Evolutionary conservation across 1,140 invertebrate species (phyloP), one percentile per base, ranked within the genome.

Genomic region (Hormaphis cornu): DNA sequence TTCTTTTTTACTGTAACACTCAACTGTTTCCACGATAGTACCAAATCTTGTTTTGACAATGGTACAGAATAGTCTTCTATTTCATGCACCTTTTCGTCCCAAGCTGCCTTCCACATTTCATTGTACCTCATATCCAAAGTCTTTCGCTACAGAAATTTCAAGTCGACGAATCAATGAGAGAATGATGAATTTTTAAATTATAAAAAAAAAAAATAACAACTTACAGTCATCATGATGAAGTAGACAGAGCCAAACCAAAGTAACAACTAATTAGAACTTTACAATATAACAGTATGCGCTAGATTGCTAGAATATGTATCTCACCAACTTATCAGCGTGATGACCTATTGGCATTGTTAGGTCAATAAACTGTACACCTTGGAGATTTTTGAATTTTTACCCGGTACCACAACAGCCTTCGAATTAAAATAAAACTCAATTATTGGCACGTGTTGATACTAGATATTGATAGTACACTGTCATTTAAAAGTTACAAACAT

Each of bases 101-200:
- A 66, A 10, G 61, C n/a, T n/a, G n/a, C 61, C 14, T 50, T 48
- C 44, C 40, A 66, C 42, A 66, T 66, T 66, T 66, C 61, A 50
- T 66, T 66, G 18, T 66, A 66, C 26, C 30, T 46, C 10, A 66
- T 14, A 30, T 66, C 44, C 26, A 66, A 66, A 8, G 16, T 1
- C 24, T 22, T 66, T 33, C n/a, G 33, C 42, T 66, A 9, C 16
- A 30, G 3, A 48, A 14, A 35, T 24, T 16, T 22, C 3, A 1
- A 14, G 12, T 7, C 30, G 5, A n/a, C 10, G 12, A 12, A 37
- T 22, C 1, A 22, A 37, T 33, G 33, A 7, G 9, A 56, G 9
- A n/a, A n/a, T 12, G 10, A 22, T 14, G 12, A 22, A 56, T 35
- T 56, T 56, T n/a, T 18, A 56, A 56, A 53, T n/a, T 30, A 0